Conservation (phyloP, 1,140 invertebrate genomes). For the Leptinotarsa undecemlineata region DNA sequence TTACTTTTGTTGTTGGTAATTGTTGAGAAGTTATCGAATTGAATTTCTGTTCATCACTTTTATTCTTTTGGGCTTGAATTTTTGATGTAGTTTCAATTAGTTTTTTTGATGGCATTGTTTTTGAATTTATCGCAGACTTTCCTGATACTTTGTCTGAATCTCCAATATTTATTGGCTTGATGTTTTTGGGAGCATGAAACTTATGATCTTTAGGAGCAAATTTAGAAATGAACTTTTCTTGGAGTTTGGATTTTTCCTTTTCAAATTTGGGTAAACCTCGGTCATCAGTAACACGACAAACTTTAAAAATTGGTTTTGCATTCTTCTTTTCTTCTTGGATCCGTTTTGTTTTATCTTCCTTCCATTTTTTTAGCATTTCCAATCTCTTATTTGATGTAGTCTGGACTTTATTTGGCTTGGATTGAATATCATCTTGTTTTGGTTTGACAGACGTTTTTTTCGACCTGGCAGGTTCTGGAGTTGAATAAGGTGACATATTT, state of each 20-base stretch:
- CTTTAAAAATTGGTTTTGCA: constrained; percentile 43
- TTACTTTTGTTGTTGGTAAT: neutral
- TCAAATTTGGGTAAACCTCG: constrained; percentile 28
- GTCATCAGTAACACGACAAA: constrained; percentile 28
- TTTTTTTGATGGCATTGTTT: too few species aligned
- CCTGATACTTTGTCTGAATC: too few species aligned
- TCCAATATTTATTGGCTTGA: constrained; percentile 30
- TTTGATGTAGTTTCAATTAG: too few species aligned
- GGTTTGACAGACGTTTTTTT: constrained; percentile 7
- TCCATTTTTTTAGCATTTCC: constrained; percentile 41
- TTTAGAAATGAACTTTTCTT: neutral
- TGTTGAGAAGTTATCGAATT: neutral
- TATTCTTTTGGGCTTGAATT: too few species aligned
- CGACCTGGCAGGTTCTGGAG: constrained; percentile 9
- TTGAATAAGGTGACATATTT: constrained; percentile 24
- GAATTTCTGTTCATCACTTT: too few species aligned
- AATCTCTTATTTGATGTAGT: constrained; percentile 31
- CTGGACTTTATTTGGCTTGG: constrained; percentile 7
- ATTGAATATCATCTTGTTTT: neutral
- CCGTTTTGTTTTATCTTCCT: constrained; percentile 35
- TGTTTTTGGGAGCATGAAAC: constrained; percentile 37
- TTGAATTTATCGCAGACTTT: too few species aligned
- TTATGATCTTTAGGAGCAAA: constrained; percentile 40
- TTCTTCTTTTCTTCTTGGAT: constrained; percentile 32
- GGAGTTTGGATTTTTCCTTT: constrained; percentile 37